Conservation (phyloP, 2,113 vertebrate species). For the Coptodon rendalli region DNA sequence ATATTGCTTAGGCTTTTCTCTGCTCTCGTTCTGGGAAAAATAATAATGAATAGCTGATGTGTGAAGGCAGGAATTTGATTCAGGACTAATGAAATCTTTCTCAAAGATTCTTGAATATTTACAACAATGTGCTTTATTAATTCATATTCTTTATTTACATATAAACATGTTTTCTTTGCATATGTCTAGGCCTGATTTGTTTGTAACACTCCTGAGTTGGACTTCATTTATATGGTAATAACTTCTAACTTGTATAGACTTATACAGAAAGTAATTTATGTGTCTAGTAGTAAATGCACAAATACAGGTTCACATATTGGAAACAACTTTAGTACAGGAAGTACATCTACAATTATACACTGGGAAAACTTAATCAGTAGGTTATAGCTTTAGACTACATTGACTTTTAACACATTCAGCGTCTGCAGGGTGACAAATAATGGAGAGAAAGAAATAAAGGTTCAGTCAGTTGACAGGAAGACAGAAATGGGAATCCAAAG, state of each 20-base stretch:
- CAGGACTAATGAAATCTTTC: neutral
- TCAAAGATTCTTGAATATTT: neutral
- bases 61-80: neutral
- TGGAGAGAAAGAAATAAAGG: slow-evolving; percentile 16
- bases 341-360: neutral
- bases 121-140: neutral
- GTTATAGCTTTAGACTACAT: neutral
- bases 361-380: slow-evolving; percentile 21
- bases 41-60: neutral
- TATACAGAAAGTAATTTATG: neutral
- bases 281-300: neutral
- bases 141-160: neutral
- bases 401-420: neutral
- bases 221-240: neutral
- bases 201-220: neutral
- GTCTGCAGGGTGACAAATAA: neutral
- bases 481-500: neutral
- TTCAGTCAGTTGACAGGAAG: slow-evolving; percentile 17
- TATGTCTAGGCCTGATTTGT: neutral
- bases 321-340: neutral
- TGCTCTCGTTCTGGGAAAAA: neutral
- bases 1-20: neutral
- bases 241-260: neutral
- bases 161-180: neutral
- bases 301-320: neutral